phyloP scores from a whole-genome alignment of 2,113 vertebrate genomes.

The Oenanthe melanoleuca region DNA sequence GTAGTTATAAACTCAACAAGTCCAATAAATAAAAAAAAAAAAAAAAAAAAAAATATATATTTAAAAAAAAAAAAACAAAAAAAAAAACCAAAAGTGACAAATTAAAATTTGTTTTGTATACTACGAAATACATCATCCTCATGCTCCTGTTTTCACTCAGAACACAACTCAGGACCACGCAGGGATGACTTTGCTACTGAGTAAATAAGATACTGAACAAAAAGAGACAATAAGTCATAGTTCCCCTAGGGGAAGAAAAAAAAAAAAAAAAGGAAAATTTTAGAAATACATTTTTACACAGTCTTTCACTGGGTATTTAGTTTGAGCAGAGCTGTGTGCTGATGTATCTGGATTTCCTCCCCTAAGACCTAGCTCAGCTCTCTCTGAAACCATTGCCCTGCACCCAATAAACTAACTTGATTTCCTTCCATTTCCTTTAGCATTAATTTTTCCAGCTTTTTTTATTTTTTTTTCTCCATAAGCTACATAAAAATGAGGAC shows the following conservation, averaged over 20 bases:
- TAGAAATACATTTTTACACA: accelerated
- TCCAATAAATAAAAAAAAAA: neutral
- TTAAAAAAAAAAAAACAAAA: neutral
- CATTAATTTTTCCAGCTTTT: neutral
- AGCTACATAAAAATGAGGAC: neutral
- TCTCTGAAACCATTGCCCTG: neutral
- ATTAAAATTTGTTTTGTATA: neutral
- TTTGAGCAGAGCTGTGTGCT: neutral
- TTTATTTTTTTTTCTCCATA: accelerated
- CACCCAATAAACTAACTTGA: neutral
- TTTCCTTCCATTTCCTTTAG: neutral
- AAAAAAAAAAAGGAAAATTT: neutral
- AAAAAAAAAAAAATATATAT: neutral
- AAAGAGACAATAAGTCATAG: neutral
- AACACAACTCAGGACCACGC: neutral
- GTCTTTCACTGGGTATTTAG: neutral
- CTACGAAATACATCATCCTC: neutral
- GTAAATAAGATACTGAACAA: neutral
- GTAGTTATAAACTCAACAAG: neutral
- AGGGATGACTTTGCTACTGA: neutral
- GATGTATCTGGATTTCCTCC: neutral
- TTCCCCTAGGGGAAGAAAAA: neutral
- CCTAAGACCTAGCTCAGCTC: neutral
- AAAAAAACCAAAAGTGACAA: neutral
- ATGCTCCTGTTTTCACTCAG: neutral